Base-by-base conservation (phyloP, 2,888 invertebrate genomes). In the Coenonympha arcania region DNA sequence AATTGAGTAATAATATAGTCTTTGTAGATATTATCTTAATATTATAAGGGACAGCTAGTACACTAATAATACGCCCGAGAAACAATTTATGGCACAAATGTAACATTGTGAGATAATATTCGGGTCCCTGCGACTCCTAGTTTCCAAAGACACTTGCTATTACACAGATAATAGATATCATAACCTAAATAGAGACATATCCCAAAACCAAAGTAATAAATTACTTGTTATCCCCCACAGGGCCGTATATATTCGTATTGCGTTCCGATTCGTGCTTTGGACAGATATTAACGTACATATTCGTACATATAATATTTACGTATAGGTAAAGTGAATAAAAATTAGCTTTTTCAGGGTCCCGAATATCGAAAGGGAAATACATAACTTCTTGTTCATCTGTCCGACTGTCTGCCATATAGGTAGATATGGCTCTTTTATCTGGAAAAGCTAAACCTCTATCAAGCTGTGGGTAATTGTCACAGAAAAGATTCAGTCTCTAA, bases 241-340 rank as follows among this genome's bases (percentile, higher is more conserved):
- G 37, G 52, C 40, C 54, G 58, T 59, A 57, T 59, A 57, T 54
- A 55, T 54, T 56, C 57, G 61, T 60, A 62, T 54, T 46, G 54
- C 59, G 58, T 59, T 54, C 60, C 57, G 61, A 64, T 63, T 64
- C 49, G 61, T 54, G 56, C 50, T 54, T 50, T 56, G 57, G 47
- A 57, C 54, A 65, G 68, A 68, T 63, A 68, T 68, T 68, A 67
- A 65, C 64, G 48, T 56, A 65, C 64, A 47, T 56, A 50, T 52
- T 58, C 60, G 61, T 55, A 49, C 50, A 48, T 48, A 26, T 48
- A 26, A 30, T 30, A 13, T 30, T 5, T 24, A 24, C n/a, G n/a
- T n/a, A n/a, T n/a, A n/a, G n/a, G n/a, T n/a, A n/a, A n/a, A n/a
- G n/a, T n/a, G n/a, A n/a, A n/a, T n/a, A n/a, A n/a, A n/a, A n/a